Conservation (phyloP, 2,888 invertebrate genomes). For the Toxonevra muliebris region DNA sequence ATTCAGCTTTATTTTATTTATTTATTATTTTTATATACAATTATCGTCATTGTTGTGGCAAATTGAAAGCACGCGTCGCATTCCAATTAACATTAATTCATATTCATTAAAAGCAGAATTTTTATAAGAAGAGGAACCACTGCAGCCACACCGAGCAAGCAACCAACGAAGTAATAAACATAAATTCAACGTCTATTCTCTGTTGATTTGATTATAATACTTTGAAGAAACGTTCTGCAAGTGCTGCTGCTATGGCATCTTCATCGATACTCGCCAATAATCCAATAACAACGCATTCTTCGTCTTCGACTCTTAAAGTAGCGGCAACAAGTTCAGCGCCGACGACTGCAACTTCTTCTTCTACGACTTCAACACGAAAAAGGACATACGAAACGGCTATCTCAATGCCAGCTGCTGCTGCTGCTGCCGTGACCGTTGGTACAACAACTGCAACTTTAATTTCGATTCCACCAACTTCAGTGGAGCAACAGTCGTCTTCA, state of each 20-base stretch:
- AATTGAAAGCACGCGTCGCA: neutral
- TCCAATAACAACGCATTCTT: conserved; percentile 55
- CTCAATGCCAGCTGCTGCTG: conserved; percentile 50
- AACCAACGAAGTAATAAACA: conserved; percentile 32
- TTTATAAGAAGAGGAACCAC: neutral
- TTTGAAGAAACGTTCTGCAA: neutral
- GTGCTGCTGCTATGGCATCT: conserved; percentile 57
- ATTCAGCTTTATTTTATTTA: no score
- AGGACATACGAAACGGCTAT: conserved; percentile 61
- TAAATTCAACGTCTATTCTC: conserved; percentile 16
- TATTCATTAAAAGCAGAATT: conserved; percentile 32
- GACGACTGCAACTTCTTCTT: conserved; percentile 37
- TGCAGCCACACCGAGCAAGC: no score
- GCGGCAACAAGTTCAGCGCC: conserved; percentile 38
- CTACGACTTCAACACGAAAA: conserved; percentile 54
- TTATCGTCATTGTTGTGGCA: neutral
- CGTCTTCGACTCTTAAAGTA: conserved; percentile 27
- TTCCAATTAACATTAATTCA: conserved; percentile 30
- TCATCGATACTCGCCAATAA: conserved; percentile 61
- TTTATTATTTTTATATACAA: neutral
- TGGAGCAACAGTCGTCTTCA: conserved; percentile 3
- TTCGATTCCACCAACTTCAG: conserved; percentile 32
- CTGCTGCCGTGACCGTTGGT: conserved; percentile 28
- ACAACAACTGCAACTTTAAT: conserved; percentile 30
- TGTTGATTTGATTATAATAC: neutral